Percentiles rank a stretch among this genome's conserved stretches.
These are phyloP conservation scores for Vanacampus margaritifer DNA, from an alignment of 2,113 vertebrate species.

Conservation along the genomic window DNA sequence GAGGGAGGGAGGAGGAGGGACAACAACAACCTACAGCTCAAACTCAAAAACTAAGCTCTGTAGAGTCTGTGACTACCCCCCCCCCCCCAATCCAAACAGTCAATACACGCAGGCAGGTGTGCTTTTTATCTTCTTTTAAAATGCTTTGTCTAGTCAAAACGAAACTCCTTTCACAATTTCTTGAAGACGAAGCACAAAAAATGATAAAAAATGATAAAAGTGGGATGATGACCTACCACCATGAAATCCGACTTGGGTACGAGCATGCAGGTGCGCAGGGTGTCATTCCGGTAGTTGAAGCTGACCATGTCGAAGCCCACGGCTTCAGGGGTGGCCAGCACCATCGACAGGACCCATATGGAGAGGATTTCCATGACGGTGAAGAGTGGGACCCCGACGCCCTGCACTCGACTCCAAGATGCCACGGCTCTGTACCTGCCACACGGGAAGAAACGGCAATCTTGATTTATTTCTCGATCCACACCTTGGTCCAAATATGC, in stretches of 20 bases:
- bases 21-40: conserved; percentile 28
- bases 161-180: not conserved
- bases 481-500: no score
- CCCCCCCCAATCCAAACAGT: not conserved
- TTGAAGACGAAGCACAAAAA: conserved; percentile 5
- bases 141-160: conserved; percentile 25
- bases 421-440: conserved; percentile 93
- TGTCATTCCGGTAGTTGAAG: conserved; percentile 73
- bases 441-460: conserved; percentile 2
- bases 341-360: conserved; percentile 89
- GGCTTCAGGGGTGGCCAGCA: conserved; percentile 90
- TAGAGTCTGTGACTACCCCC: not conserved
- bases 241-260: conserved; percentile 73
- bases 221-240: conserved; percentile 61
- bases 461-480: not conserved
- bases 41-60: conserved; percentile 5
- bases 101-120: not conserved
- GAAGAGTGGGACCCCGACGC: conserved; percentile 87
- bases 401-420: conserved; percentile 96
- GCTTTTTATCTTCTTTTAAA: conserved; percentile 11
- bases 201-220: not conserved
- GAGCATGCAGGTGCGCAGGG: conserved; percentile 83
- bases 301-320: conserved; percentile 80
- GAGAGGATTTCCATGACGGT: conserved; percentile 89
- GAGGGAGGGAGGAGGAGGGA: conserved; percentile 18